Evolutionary conservation across 2,797 vertebrate species (phyloP), one percentile per base, ranked within the genome.

Genomic region (Sparidentex hasta): DNA sequence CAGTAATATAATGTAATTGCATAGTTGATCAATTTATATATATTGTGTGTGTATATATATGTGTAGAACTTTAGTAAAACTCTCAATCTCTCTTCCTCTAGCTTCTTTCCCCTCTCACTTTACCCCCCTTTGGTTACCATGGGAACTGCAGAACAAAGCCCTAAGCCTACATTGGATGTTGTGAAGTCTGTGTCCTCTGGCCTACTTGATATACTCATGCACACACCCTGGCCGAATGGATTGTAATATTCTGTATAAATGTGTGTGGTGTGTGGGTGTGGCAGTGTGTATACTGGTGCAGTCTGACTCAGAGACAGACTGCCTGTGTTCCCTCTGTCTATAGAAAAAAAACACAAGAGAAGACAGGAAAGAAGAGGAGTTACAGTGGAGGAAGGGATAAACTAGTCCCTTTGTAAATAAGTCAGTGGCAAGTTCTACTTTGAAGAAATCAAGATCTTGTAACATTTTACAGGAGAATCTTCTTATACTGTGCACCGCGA

Each of bases 141-240:
- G 91, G 91, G 77, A 92, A 92, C 82, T 44, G 56, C 74, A 50
- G 80, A 86, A 93, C 90, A 93, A 92, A 91, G 73, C 67, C 76
- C 48, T 41, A 72, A 50, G 69, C 73, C 73, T 81, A 38, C 52
- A 61, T 78, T 80, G 80, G 85, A 84, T 90, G 90, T 90, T 92
- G 92, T 81, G 71, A 85, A 82, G 87, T 79, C 48, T 70, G 65
- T 87, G 75, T 83, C 86, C 86, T 86, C 82, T 86, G 82, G 56
- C 83, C 85, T 88, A 78, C 79, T 86, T 86, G 11, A 1, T 0
- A 51, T 20, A 69, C 51, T 64, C 33, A 48, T 44, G 47, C 69
- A 46, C 38, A 44, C 46, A 62, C 38, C 48, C 58, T 43, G 20
- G 65, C 54, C 5, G 16, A 4, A 59, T 46, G 48, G 23, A 61